phyloP scores from a whole-genome alignment of 2,888 invertebrate genomes.

The Apoderus coryli region DNA sequence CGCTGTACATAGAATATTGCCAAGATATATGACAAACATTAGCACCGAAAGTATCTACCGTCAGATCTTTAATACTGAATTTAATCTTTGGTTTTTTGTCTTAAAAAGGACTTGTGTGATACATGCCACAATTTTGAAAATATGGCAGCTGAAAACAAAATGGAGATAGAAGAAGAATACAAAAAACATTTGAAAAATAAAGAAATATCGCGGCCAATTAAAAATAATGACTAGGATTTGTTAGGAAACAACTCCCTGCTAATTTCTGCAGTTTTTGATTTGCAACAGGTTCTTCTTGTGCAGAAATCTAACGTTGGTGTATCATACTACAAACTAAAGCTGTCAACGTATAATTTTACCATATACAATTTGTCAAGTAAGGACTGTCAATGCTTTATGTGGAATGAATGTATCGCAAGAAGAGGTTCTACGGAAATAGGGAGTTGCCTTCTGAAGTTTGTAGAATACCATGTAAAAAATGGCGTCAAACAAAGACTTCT shows the following conservation, averaged over 20 bases:
- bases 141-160: constrained; percentile 12
- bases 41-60: constrained; percentile 13
- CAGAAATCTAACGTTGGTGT: constrained; percentile 13
- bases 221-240: constrained; percentile 13
- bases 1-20: constrained; percentile 13
- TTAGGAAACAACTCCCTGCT: constrained; percentile 4
- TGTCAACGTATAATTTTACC: constrained; percentile 13
- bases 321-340: constrained; percentile 13
- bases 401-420: constrained; percentile 13
- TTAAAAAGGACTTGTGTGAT: constrained; percentile 18
- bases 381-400: constrained; percentile 14
- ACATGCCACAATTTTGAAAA: constrained; percentile 12
- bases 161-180: constrained; percentile 13
- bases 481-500: constrained; percentile 7
- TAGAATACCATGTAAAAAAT: constrained; percentile 1
- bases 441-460: constrained; percentile 11
- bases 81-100: constrained; percentile 20
- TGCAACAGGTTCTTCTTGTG: constrained; percentile 10
- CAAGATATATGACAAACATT: constrained; percentile 7
- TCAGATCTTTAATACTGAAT: constrained; percentile 19
- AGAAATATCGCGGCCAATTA: constrained; percentile 17
- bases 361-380: constrained; percentile 10
- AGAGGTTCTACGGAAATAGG: constrained; percentile 15
- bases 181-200: constrained; percentile 17
- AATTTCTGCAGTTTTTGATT: constrained; percentile 13